Base-by-base conservation (phyloP, 2,113 vertebrate genomes). In the Scomber scombrus region DNA sequence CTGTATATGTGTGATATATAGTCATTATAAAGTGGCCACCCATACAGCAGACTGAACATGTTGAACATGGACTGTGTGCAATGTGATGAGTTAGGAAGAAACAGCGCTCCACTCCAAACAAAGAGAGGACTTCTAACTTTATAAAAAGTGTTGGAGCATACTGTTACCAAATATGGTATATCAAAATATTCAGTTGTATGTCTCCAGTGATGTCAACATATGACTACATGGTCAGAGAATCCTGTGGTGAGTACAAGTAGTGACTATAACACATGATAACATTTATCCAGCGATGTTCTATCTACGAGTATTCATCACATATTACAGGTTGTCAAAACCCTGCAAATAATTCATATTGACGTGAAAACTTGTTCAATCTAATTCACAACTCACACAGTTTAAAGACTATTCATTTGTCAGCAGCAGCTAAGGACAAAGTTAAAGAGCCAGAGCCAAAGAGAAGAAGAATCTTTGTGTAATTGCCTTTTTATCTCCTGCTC, bases 141-240 rank as follows among this genome's bases (percentile, higher is more conserved):
- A 31, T 13, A 13, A 43, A 55, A 15, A 18, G 0, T n/a, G 2
- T 47, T 47, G 13, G 21, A 69, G 47, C 4, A 9, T 14, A 7
- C 16, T 14, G 18, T 57, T 64, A 66, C 61, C 69, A 66, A 50
- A 72, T 60, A 71, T 64, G 68, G 68, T 26, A 11, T 34, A n/a
- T 64, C 18, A 8, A 51, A 78, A 43, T 49, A 18, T 63, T 9
- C 14, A 60, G 3, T 76, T 67, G 40, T 49, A 58, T 49, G 14
- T 34, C 7, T 21, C 52, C 4, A 15, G 1, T 23, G 31, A 19
- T n/a, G 47, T 52, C 49, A 16, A 10, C n/a, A 18, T 11, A 61
- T 74, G 56, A 69, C 56, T 9, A 1, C 71, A 66, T n/a, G 11
- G 40, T 47, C 19, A 16, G 57, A 18, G 55, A 57, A 64, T 63